Conservation (phyloP, 2,888 invertebrate genomes). For the Melanostoma scalare region DNA sequence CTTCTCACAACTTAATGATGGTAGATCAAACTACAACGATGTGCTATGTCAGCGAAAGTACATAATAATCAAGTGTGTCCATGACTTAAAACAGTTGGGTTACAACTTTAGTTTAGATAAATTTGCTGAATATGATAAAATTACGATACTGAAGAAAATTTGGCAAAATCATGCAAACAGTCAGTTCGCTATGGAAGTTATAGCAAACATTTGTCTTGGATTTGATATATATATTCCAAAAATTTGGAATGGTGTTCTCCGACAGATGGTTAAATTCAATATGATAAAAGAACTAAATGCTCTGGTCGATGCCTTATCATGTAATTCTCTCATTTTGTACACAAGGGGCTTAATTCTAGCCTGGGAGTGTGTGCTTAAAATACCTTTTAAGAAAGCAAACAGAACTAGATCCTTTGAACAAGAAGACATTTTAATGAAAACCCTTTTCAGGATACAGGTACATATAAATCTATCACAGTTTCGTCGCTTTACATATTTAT, state of each 20-base stretch:
- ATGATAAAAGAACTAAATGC: slow-evolving; percentile 80
- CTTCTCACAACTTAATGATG: slow-evolving; percentile 80
- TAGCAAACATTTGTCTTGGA: slow-evolving; percentile 81
- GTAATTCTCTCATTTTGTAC: slow-evolving; percentile 77
- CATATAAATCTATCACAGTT: not conserved
- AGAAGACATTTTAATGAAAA: slow-evolving; percentile 79
- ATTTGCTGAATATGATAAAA: slow-evolving; percentile 80
- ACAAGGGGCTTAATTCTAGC: slow-evolving; percentile 79
- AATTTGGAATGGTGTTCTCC: slow-evolving; percentile 82
- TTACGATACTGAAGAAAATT: slow-evolving; percentile 80
- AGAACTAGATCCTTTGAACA: slow-evolving; percentile 78
- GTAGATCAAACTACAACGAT: slow-evolving; percentile 77
- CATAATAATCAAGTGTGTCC: slow-evolving; percentile 80
- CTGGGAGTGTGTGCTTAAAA: slow-evolving; percentile 80
- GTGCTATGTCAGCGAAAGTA: slow-evolving; percentile 79
- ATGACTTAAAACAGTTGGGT: slow-evolving; percentile 80
- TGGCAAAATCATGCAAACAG: slow-evolving; percentile 80
- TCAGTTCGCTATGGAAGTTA: slow-evolving; percentile 78
- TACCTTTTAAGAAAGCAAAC: slow-evolving; percentile 79
- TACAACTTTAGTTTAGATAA: slow-evolving; percentile 80
- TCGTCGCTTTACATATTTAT: not conserved
- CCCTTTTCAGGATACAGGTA: slow-evolving; percentile 78
- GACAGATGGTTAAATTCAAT: slow-evolving; percentile 81
- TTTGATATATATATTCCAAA: slow-evolving; percentile 80
- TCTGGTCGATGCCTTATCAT: slow-evolving; percentile 80